Conservation (phyloP, 2,888 invertebrate species). For the Thysanoteuthis rhombus region DNA sequence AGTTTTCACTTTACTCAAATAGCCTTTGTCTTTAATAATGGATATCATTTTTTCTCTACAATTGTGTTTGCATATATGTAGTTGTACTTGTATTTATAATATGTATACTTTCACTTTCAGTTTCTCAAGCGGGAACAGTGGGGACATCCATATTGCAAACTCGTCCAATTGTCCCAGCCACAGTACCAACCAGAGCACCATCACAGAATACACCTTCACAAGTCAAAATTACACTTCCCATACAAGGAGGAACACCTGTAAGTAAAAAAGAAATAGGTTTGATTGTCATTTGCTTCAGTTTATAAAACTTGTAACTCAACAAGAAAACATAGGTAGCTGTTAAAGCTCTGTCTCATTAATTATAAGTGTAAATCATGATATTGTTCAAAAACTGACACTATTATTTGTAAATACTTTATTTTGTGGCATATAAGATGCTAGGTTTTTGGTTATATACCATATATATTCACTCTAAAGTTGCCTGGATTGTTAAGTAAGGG, state of each 20-base stretch:
- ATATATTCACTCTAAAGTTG: too few species aligned
- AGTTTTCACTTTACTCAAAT: too few species aligned
- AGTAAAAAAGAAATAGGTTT: slow-evolving; percentile 37
- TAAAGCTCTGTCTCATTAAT: too few species aligned
- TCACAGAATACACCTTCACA: slow-evolving; percentile 42
- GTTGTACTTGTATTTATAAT: background rate
- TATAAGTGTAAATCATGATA: too few species aligned
- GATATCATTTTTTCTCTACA: background rate
- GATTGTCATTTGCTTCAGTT: background rate
- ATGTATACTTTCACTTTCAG: slow-evolving; percentile 2
- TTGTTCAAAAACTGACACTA: too few species aligned
- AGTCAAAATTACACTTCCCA: slow-evolving; percentile 60
- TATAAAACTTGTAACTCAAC: too few species aligned
- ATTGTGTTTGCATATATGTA: background rate
- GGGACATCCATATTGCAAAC: slow-evolving; percentile 40
- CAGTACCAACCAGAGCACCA: slow-evolving; percentile 34
- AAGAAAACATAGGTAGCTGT: too few species aligned
- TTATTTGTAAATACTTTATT: too few species aligned
- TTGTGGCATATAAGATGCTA: too few species aligned
- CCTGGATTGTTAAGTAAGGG: too few species aligned
- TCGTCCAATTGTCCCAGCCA: slow-evolving; percentile 41
- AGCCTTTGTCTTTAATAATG: background rate
- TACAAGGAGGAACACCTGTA: slow-evolving; percentile 46
- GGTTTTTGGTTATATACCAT: too few species aligned
- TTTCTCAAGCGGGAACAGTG: slow-evolving; percentile 36